Evolutionary conservation across 2,888 invertebrate species (phyloP).

Genomic region (Cantharis rustica): DNA sequence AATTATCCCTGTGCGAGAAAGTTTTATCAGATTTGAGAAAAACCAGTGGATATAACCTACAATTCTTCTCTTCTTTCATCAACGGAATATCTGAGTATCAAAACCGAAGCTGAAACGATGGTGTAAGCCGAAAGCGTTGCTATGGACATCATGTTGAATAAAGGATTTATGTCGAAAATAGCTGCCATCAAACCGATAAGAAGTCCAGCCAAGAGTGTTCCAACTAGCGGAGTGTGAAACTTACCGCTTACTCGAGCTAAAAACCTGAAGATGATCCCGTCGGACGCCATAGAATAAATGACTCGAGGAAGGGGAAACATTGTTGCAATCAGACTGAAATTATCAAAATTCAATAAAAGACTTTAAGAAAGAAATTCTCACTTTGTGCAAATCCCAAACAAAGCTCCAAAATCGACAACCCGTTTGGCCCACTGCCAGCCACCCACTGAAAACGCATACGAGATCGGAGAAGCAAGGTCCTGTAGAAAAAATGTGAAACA

Average conservation of each 20-base stretch:
- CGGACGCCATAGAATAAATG: constrained; percentile 87
- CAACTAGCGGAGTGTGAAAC: constrained; percentile 79
- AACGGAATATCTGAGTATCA: constrained; percentile 67
- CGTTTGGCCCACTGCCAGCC: constrained; percentile 81
- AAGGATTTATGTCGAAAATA: constrained; percentile 69
- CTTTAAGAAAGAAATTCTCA: constrained; percentile 43
- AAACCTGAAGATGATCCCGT: constrained; percentile 80
- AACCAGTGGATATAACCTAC: not conserved
- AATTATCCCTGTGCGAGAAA: not conserved
- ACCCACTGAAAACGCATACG: constrained; percentile 74
- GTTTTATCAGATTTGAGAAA: not conserved
- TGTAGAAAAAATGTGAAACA: constrained; percentile 52
- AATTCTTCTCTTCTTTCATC: not conserved
- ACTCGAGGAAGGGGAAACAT: constrained; percentile 87
- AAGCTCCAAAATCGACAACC: constrained; percentile 82
- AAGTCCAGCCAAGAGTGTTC: constrained; percentile 75
- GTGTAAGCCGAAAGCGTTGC: constrained; percentile 75
- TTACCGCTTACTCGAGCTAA: constrained; percentile 73
- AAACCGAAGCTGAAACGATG: constrained; percentile 75
- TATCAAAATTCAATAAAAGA: constrained; percentile 12
- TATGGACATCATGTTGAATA: constrained; percentile 81
- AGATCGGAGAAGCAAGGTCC: constrained; percentile 79
- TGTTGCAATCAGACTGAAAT: constrained; percentile 74
- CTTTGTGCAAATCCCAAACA: constrained; percentile 85
- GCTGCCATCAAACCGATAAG: constrained; percentile 75